Base-by-base conservation (phyloP, 1,140 invertebrate species). In the Venturia canescens region DNA sequence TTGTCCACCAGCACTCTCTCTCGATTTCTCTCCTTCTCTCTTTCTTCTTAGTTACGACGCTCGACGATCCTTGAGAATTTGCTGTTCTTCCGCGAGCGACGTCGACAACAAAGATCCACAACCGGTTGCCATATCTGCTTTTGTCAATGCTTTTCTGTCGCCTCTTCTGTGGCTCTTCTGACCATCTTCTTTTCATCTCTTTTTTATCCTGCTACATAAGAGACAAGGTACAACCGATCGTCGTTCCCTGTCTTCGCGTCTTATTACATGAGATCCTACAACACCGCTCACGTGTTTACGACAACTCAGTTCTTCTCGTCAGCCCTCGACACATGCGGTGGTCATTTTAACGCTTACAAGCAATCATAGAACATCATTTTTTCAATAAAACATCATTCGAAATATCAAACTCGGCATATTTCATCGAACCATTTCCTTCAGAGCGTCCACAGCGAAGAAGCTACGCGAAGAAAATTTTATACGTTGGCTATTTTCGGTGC, bases 111-210 rank as follows among this genome's bases (percentile, higher is more conserved):
- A 74, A 53, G 71, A 57, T 74, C 48, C 71, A 29, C 48, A 48
- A 74, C 48, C 71, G 71, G 71, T 74, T 74, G 71, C 23, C 71
- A 48, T 74, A 29, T 74, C 71, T 74, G 44, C 15, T 57, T 74
- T 21, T 74, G 71, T 26, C 60, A 63, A 63, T 63, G 60, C 50
- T 53, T 63, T 23, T 63, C 21, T 26, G 60, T 26, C 60, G 23
- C 21, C 60, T 63, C 60, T 63, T 63, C 60, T 63, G 23, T 63
- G 60, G 21, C 3, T 26, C 60, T 13, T 23, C 23, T 27, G 23
- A 23, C 23, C 23, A 63, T 63, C 7, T 63, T 63, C 60, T 18
- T 63, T 63, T 11, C 5, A 44, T 63, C 60, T 21, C 60, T 63
- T 13, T 21, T 27, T 63, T 63, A 4, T 63, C n/a, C 3, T 6